These are phyloP conservation scores for Cataglyphis livida DNA, from an alignment of 2,888 invertebrate species.

Conservation along the genomic window DNA sequence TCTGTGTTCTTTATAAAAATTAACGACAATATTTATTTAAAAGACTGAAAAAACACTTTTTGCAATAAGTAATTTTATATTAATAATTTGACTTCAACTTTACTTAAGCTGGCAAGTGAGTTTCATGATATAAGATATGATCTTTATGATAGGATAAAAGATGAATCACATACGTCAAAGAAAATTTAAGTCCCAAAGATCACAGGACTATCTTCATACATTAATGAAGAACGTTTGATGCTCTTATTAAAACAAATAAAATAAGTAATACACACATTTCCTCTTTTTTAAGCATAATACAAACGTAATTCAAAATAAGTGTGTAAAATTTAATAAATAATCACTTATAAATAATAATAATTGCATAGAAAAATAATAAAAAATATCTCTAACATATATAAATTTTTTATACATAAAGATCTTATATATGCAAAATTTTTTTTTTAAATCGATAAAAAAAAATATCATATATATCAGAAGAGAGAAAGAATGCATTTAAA, in stretches of 20 bases:
- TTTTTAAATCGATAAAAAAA: neutral
- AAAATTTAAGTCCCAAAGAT: constrained; percentile 48
- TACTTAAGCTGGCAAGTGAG: constrained; percentile 32
- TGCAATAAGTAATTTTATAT: constrained; percentile 54
- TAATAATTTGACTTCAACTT: constrained; percentile 65
- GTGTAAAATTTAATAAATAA: too few relatives aligned
- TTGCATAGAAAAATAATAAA: too few relatives aligned
- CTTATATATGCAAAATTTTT: neutral
- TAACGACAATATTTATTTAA: neutral
- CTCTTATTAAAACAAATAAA: constrained; percentile 57
- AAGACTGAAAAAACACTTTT: constrained; percentile 33
- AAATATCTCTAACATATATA: too few relatives aligned
- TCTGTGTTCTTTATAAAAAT: neutral
- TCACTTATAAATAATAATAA: too few relatives aligned
- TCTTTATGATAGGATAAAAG: constrained; percentile 54
- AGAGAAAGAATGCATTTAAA: neutral
- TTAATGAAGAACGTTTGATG: constrained; percentile 58
- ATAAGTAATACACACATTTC: constrained; percentile 8
- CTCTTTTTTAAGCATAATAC: too few relatives aligned
- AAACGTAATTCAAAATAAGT: too few relatives aligned
- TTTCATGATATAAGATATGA: constrained; percentile 41
- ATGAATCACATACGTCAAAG: constrained; percentile 17
- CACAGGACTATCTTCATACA: constrained; percentile 46
- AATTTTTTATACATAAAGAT: neutral
- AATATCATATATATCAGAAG: neutral